Percentiles rank a stretch among this genome's conserved stretches.
Conservation (phyloP, 2,113 vertebrate genomes). For the Boulengeromyrus knoepffleri region DNA sequence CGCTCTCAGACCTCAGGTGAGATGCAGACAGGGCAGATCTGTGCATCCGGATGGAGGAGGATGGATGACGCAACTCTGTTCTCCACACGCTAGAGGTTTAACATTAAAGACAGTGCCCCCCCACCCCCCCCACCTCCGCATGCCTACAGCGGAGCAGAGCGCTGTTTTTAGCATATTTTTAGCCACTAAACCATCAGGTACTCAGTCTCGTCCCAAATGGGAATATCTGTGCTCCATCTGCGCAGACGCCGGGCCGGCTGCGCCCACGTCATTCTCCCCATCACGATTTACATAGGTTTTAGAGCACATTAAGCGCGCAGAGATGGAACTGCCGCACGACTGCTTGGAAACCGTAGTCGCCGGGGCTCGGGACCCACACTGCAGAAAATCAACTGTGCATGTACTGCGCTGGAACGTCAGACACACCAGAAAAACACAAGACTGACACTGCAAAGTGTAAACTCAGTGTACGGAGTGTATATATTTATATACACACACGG, state of each 20-base stretch:
- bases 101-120: not conserved
- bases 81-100: not conserved
- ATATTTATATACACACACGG: not conserved
- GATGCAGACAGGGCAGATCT: not conserved
- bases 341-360: not conserved
- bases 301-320: not conserved
- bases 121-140: not conserved
- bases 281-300: not conserved
- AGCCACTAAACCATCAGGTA: slow-evolving; percentile 1
- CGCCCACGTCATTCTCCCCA: not conserved
- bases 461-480: not conserved
- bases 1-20: not conserved
- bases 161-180: not conserved
- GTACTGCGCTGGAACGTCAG: not conserved
- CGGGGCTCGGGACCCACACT: not conserved
- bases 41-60: not conserved
- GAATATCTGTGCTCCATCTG: not conserved
- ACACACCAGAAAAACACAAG: not conserved
- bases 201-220: not conserved
- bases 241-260: not conserved
- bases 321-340: not conserved
- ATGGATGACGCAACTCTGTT: not conserved
- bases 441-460: not conserved
- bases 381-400: not conserved
- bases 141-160: not conserved